A percentile compares a stretch with the other conserved stretches of the same genome.
Evolutionary conservation across 2,113 vertebrate species (phyloP).

Genomic region (Carettochelys insculpta): DNA sequence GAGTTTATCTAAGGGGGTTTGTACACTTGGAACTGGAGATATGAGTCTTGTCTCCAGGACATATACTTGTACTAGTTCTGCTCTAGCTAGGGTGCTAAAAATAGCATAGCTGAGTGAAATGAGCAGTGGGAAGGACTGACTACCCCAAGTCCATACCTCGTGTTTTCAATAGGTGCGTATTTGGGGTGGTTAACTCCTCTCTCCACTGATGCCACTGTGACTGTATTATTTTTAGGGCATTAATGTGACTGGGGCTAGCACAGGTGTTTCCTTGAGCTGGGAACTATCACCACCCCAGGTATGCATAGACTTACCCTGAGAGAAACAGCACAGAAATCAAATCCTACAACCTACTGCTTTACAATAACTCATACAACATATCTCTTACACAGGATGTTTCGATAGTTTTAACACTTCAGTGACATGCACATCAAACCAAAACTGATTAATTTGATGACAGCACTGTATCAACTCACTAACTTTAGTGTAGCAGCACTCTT

Average conservation of each 20-base stretch:
- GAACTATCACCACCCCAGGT: background rate
- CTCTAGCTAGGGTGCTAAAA: background rate
- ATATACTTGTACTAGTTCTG: background rate
- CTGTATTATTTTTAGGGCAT: background rate
- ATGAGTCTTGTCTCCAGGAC: background rate
- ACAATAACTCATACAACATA: background rate
- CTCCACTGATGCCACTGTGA: background rate
- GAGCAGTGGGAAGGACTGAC: background rate
- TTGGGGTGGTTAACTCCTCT: background rate
- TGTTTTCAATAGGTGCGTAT: background rate
- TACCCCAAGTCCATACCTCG: background rate
- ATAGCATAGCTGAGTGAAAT: too few relatives aligned
- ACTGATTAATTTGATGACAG: slow-evolving; percentile 45
- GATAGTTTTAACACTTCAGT: slow-evolving; percentile 34
- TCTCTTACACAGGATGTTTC: background rate
- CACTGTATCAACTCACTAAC: slow-evolving; percentile 29
- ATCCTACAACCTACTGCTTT: slow-evolving; percentile 18
- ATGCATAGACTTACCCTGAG: background rate
- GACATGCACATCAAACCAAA: slow-evolving; percentile 30
- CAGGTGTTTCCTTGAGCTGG: background rate
- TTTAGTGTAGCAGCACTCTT: slow-evolving; percentile 52
- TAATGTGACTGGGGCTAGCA: background rate
- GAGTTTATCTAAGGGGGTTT: background rate
- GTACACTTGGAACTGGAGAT: background rate
- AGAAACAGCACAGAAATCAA: background rate